Conservation (phyloP, 2,888 invertebrate genomes). For the Brenthis hecate region DNA sequence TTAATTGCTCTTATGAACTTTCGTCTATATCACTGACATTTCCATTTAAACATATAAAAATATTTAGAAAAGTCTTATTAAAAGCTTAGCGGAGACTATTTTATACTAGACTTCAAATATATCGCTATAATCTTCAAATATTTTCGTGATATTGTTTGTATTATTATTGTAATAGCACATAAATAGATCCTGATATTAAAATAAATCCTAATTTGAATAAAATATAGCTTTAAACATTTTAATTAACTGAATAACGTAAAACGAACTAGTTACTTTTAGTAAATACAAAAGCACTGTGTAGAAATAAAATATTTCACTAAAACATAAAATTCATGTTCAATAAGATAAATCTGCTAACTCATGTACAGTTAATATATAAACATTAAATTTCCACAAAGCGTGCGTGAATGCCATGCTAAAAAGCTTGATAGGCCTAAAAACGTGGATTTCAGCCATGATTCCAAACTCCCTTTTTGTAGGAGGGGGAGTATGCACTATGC, state of each 20-base stretch:
- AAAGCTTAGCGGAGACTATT: no score
- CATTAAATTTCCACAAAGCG: slow-evolving; percentile 58
- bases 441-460: slow-evolving; percentile 67
- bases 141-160: no score
- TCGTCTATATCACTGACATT: neutral
- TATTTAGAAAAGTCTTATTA: neutral
- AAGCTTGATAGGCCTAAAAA: slow-evolving; percentile 79
- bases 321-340: slow-evolving; percentile 5
- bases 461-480: slow-evolving; percentile 47
- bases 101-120: no score
- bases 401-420: slow-evolving; percentile 68
- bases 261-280: no score
- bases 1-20: neutral
- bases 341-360: slow-evolving; percentile 30
- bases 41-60: neutral
- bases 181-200: no score
- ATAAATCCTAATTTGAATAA: no score
- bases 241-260: no score
- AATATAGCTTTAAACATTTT: no score
- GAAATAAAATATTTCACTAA: slow-evolving; percentile 6
- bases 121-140: no score
- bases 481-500: slow-evolving; percentile 61
- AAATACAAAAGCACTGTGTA: neutral
- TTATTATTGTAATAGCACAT: no score
- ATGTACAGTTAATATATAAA: slow-evolving; percentile 50